Base-by-base conservation (phyloP, 2,113 vertebrate species). In the Cheirogaleus medius region DNA sequence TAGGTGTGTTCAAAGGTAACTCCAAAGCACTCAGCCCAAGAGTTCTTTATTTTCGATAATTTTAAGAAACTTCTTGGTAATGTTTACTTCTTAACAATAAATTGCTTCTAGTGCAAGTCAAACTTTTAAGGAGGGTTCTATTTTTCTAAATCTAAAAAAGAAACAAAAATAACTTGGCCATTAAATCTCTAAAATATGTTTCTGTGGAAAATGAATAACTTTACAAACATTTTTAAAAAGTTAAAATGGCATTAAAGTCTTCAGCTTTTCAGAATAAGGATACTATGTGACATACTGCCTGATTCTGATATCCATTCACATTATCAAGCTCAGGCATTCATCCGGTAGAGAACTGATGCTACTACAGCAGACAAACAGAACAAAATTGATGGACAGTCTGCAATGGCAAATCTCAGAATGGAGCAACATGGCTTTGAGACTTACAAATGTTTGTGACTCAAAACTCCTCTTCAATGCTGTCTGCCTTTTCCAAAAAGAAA, bases 101-200 rank as follows among this genome's bases (percentile, higher is more conserved):
- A 76, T 34, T 87, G 25, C 47, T 68, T 76, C 29, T 74, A 80
- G 3, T 87, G 63, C 23, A 86, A 91, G 82, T 97, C 60, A 73
- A 56, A 84, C 64, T 92, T 92, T 95, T 71, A 96, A 78, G 93
- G 80, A 96, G 18, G 52, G 68, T 27, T 97, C 76, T 73, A 49
- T 83, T 91, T 93, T 91, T 37, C 82, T 95, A 94, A 96, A 87
- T 90, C 32, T 21, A 94, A 71, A 95, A 76, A 76, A 77, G 56
- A 76, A 91, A 63, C n/a, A 94, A 63, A 90, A 97, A 81, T 58
- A 77, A 71, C 39, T 68, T 37, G 21, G 69, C 25, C n/a, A 89
- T 58, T 89, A 90, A 93, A 44, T 86, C 54, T 94, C 91, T 93
- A 74, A 87, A 64, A 71, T 20, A 78, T 42, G 81, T 66, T 95